Evolutionary conservation across 2,113 vertebrate species (phyloP), one percentile per base, ranked within the genome.

Genomic region (Ptilonorhynchus violaceus): DNA sequence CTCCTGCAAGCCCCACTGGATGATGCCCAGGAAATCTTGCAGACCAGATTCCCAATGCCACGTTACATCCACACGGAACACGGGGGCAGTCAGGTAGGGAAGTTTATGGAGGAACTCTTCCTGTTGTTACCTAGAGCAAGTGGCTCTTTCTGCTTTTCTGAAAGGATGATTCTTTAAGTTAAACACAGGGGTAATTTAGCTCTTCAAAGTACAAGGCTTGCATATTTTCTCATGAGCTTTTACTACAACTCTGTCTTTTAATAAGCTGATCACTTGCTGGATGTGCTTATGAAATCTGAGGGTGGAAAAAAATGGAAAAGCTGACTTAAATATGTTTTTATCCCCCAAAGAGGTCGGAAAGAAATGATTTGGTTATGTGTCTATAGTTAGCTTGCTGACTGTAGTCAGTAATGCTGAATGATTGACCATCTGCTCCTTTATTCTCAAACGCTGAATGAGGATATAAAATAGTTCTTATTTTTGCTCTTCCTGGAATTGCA

Each of bases 41-140:
- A 99, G 97, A 98, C 98, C 0, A 98, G 99, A 64, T 99, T 99
- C 96, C 99, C 99, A 13, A 99, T 99, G 99, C 99, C 99, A 0
- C 99, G 99, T 68, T 99, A 99, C 88, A 52, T 99, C 35, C 99
- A 99, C 97, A 99, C 99, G 0, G 99, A 99, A 89, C 99, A 99
- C 0, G 99, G 99, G 21, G 98, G 99, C 89, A 99, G 98, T 85
- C 98, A 99, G 98, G 98, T 99, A 83, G 91, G 92, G 33, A 46
- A 39, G 8, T 39, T 77, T 82, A 25, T 63, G 1, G 2, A 85
- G n/a, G 13, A 83, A 28, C 30, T 27, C 6, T 8, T 63, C 27
- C 50, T 72, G 20, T 50, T 75, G 12, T 30, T 83, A 25, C 42
- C n/a, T 18, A 39, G 23, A 41, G 25, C 58, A 91, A 60, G 59